Percentiles rank a stretch among this genome's conserved stretches.
Evolutionary conservation across 2,113 vertebrate species (phyloP).

Genomic region (Podilymbus podiceps): DNA sequence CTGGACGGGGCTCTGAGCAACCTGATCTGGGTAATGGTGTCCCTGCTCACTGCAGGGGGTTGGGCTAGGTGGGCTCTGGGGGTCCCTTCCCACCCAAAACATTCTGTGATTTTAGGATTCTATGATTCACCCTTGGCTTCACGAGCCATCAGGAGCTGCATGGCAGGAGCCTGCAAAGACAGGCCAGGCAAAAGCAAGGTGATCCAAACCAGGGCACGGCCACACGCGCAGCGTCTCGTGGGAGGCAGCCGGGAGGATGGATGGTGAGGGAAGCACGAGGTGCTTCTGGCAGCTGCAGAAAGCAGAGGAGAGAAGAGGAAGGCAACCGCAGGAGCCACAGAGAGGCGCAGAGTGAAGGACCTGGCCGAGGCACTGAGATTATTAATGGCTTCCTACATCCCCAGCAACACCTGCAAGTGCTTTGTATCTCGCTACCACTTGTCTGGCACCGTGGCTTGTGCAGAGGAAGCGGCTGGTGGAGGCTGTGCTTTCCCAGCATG

Average conservation of each 20-base stretch:
- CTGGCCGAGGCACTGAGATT: not conserved
- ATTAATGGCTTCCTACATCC: not conserved
- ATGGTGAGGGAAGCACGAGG: not conserved
- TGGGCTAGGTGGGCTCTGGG: too few relatives aligned
- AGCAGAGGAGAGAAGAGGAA: not conserved
- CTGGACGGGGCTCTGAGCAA: too few relatives aligned
- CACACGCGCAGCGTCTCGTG: rapidly evolving
- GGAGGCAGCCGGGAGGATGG: not conserved
- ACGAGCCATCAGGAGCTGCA: not conserved
- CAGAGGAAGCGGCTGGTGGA: not conserved
- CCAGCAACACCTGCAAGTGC: not conserved
- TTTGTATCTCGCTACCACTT: not conserved
- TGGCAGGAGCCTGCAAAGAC: not conserved
- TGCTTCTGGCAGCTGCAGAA: not conserved
- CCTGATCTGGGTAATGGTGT: too few relatives aligned
- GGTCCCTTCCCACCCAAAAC: too few relatives aligned
- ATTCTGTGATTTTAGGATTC: too few relatives aligned
- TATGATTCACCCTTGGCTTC: not conserved
- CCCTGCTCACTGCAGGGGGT: too few relatives aligned
- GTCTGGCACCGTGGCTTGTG: not conserved
- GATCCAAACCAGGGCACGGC: not conserved
- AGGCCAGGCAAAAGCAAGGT: not conserved
- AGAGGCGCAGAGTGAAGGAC: not conserved
- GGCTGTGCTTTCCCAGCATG: not conserved
- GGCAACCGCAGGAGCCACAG: not conserved